A percentile compares a stretch with the other conserved stretches of the same genome.
These are phyloP conservation scores for Chloroclystis v-ata DNA, from an alignment of 2,888 invertebrate genomes.

Conservation along the genomic window DNA sequence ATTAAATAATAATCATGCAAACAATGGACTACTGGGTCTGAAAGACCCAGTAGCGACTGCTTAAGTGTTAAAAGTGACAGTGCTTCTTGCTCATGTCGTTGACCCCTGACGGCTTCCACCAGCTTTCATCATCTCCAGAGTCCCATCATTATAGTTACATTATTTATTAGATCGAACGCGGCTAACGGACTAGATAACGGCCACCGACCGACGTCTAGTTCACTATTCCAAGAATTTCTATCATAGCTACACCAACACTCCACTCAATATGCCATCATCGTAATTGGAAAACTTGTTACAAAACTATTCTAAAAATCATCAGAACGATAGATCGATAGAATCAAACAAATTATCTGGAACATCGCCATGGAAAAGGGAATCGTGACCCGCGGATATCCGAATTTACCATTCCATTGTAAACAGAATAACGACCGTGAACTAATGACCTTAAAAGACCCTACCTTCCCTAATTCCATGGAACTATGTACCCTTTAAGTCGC, in stretches of 20 bases:
- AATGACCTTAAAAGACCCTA: slow-evolving; percentile 51
- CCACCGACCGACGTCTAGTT: slow-evolving; percentile 16
- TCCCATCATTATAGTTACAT: slow-evolving; percentile 50
- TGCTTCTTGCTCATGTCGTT: slow-evolving; percentile 57
- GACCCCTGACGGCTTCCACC: slow-evolving; percentile 43
- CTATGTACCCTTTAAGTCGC: slow-evolving; percentile 54
- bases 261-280: slow-evolving; percentile 15
- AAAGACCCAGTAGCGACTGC: too few species aligned
- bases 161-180: slow-evolving; percentile 39
- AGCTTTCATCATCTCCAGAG: slow-evolving; percentile 59
- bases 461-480: slow-evolving; percentile 40
- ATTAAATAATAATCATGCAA: too few species aligned
- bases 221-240: slow-evolving; percentile 26
- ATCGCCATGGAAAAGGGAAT: neutral
- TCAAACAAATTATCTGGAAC: neutral
- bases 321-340: too few species aligned
- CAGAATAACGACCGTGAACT: slow-evolving; percentile 41
- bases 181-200: slow-evolving; percentile 37
- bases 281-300: slow-evolving; percentile 9
- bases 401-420: slow-evolving; percentile 30
- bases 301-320: too few species aligned
- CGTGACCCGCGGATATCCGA: slow-evolving; percentile 7
- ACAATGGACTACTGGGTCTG: too few species aligned
- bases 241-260: slow-evolving; percentile 18
- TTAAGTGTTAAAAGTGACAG: slow-evolving; percentile 77